Evolutionary conservation across 2,113 vertebrate genomes (phyloP), one percentile per base, ranked within the genome.

Genomic region (Phyllostomus discolor): DNA sequence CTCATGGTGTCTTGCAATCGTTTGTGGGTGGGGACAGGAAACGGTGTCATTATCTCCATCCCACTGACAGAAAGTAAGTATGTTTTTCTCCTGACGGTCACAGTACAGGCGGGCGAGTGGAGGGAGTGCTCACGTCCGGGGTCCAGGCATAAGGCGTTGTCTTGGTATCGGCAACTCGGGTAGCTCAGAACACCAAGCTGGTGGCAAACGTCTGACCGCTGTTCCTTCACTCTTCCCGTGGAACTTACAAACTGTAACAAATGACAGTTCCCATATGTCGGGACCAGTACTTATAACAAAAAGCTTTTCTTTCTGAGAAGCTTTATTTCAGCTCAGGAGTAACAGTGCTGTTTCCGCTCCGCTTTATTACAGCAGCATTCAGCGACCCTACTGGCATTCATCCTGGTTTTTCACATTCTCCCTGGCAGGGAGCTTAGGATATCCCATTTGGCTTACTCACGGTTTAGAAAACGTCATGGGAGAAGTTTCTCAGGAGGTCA

Each of bases 31-130:
- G 99, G 99, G 93, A 99, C 99, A 54, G 99, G 99, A 97, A 99
- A 99, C 43, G 99, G 99, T 94, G 99, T 99, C 98, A 99, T 99
- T 98, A 99, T 99, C 98, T 99, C 99, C 97, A 99, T 99, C 98
- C 99, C 99, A 87, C 97, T 99, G 96, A 99, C 99, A 96, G 99
- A 99, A 98, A 99, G 99, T 99, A 98, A 98, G 99, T 98, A 97
- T 76, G 33, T 94, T 89, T 89, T 96, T 69, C 76, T 64, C 70
- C 12, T 91, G 28, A 78, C 10, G 76, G 24, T 89, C 78, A 41
- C 35, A 95, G 33, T 57, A 48, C 67, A 85, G 3, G 14, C 38
- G 33, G 57, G 78, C 73, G 26, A 78, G 66, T 38, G 57, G 16
- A 79, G 73, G 73, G 78, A 93, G 4, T 70, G 48, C 16, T 67